Base-by-base conservation (phyloP, 2,797 vertebrate species). In the Lindbergichthys nudifrons region DNA sequence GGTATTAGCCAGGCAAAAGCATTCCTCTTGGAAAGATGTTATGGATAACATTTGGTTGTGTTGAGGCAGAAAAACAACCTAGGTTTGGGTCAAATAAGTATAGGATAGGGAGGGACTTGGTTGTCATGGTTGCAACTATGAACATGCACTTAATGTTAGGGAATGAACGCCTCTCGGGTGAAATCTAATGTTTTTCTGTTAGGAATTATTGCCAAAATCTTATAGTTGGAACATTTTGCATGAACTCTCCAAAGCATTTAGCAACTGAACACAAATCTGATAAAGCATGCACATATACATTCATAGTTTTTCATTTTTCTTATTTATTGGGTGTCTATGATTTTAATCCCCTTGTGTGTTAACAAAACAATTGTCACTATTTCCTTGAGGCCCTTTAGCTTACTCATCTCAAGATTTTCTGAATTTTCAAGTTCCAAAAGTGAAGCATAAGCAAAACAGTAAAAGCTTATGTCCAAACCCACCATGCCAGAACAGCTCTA, bases 401-500 rank as follows among this genome's bases (percentile, higher is more conserved):
- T 6, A 15, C 15, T 32, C 18, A 43, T 5, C 18, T 23, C 18
- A 26, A 16, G 5, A 48, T 63, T 10, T 19, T 15, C 18, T 14
- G 18, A 21, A 52, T 43, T 56, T 47, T 14, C 45, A 59, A 69
- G 32, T 64, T 73, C 45, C 18, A 47, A 77, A 83, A 59, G 3
- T 19, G 53, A 60, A 70, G 6, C 10, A 53, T 69, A 59, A 65
- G 64, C 58, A 57, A 39, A 75, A 30, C 41, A 50, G 47, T 3
- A 42, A 10, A 12, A 69, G 14, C 7, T 8, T 7, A 13, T 67
- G 70, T 61, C 26, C 5, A 48, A 69, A 77, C 59, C 65, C 74
- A 58, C 70, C 32, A 39, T 59, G 58, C 46, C 42, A 75, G 56
- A 70, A 63, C 70, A 79, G 75, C 83, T 89, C 75, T 72, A 79